Evolutionary conservation across 2,113 vertebrate genomes (phyloP).

Genomic region (Cricetomys ansorgei): DNA sequence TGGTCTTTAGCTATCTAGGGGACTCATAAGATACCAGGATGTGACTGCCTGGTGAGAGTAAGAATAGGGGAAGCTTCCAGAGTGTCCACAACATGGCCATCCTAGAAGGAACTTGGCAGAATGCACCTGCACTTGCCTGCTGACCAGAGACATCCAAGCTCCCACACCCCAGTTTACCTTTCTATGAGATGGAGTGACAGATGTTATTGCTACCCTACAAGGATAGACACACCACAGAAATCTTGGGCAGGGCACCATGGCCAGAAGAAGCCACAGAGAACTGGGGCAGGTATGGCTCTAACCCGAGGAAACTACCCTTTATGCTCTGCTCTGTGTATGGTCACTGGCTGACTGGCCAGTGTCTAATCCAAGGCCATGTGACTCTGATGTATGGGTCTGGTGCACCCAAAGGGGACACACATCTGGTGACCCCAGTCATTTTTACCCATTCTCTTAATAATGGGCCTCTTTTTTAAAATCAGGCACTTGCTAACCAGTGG

Average conservation of each 20-base stretch:
- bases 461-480: neutral
- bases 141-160: neutral
- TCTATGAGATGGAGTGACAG: neutral
- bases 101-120: neutral
- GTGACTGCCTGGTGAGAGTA: neutral
- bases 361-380: neutral
- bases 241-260: neutral
- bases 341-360: neutral
- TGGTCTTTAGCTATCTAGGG: neutral
- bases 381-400: neutral
- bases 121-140: neutral
- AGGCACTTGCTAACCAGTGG: accelerated
- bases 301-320: neutral
- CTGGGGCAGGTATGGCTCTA: neutral
- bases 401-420: neutral
- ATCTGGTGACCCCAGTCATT: neutral
- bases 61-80: neutral
- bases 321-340: too few species aligned
- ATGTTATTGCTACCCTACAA: neutral
- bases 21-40: neutral
- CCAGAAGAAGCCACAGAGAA: neutral
- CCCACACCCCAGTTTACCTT: neutral
- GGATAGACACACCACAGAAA: neutral
- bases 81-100: neutral
- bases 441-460: neutral